Evolutionary conservation across 37 sponge, comb jelly and placozoan species (phyloP), one percentile per base, ranked within the genome.

Genomic region (Hormiphora californensis): DNA sequence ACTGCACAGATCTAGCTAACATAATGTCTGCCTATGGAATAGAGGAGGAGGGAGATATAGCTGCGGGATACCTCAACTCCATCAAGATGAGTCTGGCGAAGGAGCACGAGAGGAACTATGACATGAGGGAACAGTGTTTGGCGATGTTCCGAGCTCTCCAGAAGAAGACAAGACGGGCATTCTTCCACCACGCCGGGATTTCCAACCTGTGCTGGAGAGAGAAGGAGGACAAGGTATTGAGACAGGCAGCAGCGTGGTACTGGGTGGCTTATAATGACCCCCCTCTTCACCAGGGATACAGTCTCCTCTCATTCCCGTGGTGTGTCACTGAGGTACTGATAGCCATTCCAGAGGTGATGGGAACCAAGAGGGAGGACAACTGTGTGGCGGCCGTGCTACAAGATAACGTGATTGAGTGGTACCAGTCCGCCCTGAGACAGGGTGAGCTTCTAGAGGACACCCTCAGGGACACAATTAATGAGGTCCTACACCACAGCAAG

Each of bases 171-270:
- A 1, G 81, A 19, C 40, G 35, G 25, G 11, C 25, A 25, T 73
- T 73, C 81, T 73, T 73, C 23, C 17, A 33, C 27, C 12, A 39
- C 1, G 28, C 43, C 8, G 81, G 81, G 27, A 46, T 73, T 22
- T 39, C 81, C 11, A 43, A 73, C 12, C 46, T 43, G 25, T 23
- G 15, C 46, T 73, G 81, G 81, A 73, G 35, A 33, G 46, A 73
- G 32, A 46, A 73, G 25, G 81, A 73, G 44, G 81, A 73, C 46
- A 39, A 41, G 27, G 81, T 41, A 30, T 30, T 73, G 81, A 73
- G 81, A 41, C 81, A 73, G 44, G 81, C 81, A 40, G 81, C 81
- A 43, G 81, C 81, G 46, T 73, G 81, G 81, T 73, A 73, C 46
- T 73, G 27, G 25, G 81, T 73, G n/a, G 43, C 81, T 22, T 73